phyloP scores from a whole-genome alignment of 2,888 invertebrate genomes.

The Coecobrya sp. region DNA sequence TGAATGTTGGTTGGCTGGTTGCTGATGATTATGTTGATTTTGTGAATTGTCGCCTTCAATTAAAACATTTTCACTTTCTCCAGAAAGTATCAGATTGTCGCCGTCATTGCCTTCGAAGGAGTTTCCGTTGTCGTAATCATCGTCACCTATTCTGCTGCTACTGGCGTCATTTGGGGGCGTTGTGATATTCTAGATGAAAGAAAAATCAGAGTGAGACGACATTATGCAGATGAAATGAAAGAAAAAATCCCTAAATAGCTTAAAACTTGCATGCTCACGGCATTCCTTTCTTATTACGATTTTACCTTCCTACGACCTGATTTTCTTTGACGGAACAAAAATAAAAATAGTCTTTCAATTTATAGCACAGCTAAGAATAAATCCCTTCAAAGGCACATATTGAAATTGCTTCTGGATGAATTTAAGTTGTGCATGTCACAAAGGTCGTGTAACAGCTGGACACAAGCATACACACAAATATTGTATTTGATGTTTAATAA shows the following conservation, averaged over 20 bases:
- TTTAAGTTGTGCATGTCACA: too few species aligned
- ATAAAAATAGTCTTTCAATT: neutral
- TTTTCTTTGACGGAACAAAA: neutral
- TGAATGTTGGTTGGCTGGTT: constrained; percentile 2
- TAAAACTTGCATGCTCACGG: neutral
- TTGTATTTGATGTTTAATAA: too few species aligned
- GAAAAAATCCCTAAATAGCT: neutral
- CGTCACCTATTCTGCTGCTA: constrained; percentile 7
- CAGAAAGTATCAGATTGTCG: neutral
- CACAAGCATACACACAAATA: too few species aligned
- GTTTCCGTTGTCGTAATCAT: constrained; percentile 6
- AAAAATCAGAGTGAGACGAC: neutral
- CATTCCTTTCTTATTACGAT: neutral
- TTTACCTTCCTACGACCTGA: neutral
- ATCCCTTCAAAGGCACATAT: too few species aligned
- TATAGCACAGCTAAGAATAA: neutral
- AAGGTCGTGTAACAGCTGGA: too few species aligned
- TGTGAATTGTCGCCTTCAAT: constrained; percentile 30
- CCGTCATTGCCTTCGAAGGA: neutral
- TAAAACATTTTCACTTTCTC: constrained; percentile 50
- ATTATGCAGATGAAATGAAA: constrained; percentile 5
- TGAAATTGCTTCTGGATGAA: too few species aligned
- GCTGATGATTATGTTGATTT: neutral
- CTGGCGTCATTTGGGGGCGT: neutral
- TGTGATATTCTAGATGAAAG: constrained; percentile 36